These are phyloP conservation scores for Mesorhabditis belari DNA, from an alignment of 2,888 invertebrate genomes.

Conservation along the genomic window DNA sequence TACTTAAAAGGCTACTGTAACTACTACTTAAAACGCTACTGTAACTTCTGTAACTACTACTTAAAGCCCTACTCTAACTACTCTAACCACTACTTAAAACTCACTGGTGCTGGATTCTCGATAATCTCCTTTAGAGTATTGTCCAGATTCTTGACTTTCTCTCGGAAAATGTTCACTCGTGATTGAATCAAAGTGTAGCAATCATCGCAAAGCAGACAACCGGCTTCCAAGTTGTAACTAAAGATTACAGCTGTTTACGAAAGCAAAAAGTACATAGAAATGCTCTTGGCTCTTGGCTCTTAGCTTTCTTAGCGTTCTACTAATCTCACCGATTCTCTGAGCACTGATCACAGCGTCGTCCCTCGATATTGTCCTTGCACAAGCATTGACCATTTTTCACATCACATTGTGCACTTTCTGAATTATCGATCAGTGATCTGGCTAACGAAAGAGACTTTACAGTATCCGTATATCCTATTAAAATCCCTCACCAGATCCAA, in stretches of 20 bases:
- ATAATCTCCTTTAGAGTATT: conserved; percentile 76
- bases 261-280: too few relatives aligned
- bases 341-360: conserved; percentile 84
- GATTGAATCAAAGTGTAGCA: conserved; percentile 80
- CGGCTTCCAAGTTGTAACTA: conserved; percentile 63
- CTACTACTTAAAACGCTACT: too few relatives aligned
- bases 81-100: neutral
- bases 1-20: too few relatives aligned
- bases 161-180: conserved; percentile 41
- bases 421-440: too few relatives aligned
- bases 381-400: conserved; percentile 73
- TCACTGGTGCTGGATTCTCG: conserved; percentile 71
- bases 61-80: neutral
- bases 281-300: too few relatives aligned
- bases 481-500: conserved; percentile 66
- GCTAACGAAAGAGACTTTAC: too few relatives aligned
- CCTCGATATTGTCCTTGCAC: conserved; percentile 69
- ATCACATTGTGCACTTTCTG: conserved; percentile 74
- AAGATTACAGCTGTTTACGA: too few relatives aligned
- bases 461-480: too few relatives aligned
- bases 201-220: conserved; percentile 71
- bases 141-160: conserved; percentile 69
- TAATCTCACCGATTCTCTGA: conserved; percentile 76
- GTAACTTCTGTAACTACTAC: neutral
- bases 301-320: too few relatives aligned